A percentile compares a stretch with the other conserved stretches of the same genome.
Conservation (phyloP, 2,797 vertebrate genomes). For the Kryptopterus vitreolus region DNA sequence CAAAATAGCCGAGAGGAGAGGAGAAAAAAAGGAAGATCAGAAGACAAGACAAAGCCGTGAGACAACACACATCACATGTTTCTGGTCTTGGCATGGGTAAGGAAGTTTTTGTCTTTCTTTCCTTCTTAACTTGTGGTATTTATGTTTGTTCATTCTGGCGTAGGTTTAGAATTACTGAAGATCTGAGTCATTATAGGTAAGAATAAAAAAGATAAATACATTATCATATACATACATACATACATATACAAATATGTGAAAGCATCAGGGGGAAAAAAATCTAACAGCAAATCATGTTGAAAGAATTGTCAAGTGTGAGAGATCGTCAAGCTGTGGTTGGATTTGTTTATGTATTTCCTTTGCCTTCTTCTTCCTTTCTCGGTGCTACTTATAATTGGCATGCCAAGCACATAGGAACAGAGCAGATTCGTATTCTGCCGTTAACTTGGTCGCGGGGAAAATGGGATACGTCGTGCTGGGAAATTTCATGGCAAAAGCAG, state of each 20-base stretch:
- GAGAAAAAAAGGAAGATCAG: slow-evolving; percentile 17
- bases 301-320: slow-evolving; percentile 14
- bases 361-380: background rate
- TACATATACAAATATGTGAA: too few relatives aligned
- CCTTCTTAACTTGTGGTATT: slow-evolving; percentile 11
- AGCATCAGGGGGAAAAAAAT: background rate
- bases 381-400: slow-evolving; percentile 41
- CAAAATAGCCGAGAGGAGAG: slow-evolving; percentile 29
- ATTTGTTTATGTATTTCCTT: background rate
- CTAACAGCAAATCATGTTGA: background rate
- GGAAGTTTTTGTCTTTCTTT: slow-evolving; percentile 55
- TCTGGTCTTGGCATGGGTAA: slow-evolving; percentile 67
- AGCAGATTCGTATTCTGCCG: slow-evolving; percentile 44
- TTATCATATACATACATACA: too few relatives aligned
- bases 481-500: slow-evolving; percentile 36
- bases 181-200: background rate
- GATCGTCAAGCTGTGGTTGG: background rate
- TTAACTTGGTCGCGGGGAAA: slow-evolving; percentile 39
- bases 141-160: background rate
- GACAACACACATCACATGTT: slow-evolving; percentile 53
- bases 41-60: slow-evolving; percentile 41
- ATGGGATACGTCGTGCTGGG: slow-evolving; percentile 27
- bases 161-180: too few relatives aligned
- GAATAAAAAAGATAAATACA: too few relatives aligned
- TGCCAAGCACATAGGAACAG: slow-evolving; percentile 47